Conservation (phyloP, 2,113 vertebrate genomes). For the Thalassarche chlororhynchos region DNA sequence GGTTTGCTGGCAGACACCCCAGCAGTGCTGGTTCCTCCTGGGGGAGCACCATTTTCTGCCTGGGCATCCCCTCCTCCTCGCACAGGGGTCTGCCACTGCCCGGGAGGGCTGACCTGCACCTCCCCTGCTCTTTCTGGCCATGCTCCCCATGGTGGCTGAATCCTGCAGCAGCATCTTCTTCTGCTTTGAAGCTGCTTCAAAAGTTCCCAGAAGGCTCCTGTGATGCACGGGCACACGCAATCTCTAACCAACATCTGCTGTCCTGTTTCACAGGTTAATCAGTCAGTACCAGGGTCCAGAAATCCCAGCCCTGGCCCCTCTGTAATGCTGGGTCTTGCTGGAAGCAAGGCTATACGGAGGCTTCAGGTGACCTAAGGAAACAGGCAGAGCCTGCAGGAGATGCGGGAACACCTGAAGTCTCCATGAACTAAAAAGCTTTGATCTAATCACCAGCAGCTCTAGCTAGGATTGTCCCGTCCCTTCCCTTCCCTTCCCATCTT, state of each 20-base stretch:
- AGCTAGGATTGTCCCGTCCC: not conserved
- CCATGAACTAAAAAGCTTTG: not conserved
- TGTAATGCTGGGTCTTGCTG: not conserved
- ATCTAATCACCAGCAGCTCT: not conserved
- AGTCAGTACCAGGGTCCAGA: not conserved
- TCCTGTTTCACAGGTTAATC: not conserved
- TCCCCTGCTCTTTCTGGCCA: not conserved
- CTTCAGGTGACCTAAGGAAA: not conserved
- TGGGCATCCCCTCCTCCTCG: not conserved
- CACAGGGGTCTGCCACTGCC: not conserved
- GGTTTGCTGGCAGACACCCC: not conserved
- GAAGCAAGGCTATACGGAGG: not conserved
- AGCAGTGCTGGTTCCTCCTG: not conserved
- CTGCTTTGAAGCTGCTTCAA: not conserved
- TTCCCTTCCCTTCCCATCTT: not conserved
- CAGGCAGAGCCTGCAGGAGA: not conserved
- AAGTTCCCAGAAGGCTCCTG: not conserved
- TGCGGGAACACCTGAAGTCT: not conserved
- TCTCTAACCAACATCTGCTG: not conserved
- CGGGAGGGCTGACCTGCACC: not conserved
- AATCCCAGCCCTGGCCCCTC: not conserved
- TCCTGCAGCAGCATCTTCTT: not conserved
- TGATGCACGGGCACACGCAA: not conserved
- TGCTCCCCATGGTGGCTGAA: accelerated
- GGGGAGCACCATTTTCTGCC: not conserved